Evolutionary conservation across 2,888 invertebrate genomes (phyloP), one percentile per base, ranked within the genome.

Genomic region (Synergus umbraculus): DNA sequence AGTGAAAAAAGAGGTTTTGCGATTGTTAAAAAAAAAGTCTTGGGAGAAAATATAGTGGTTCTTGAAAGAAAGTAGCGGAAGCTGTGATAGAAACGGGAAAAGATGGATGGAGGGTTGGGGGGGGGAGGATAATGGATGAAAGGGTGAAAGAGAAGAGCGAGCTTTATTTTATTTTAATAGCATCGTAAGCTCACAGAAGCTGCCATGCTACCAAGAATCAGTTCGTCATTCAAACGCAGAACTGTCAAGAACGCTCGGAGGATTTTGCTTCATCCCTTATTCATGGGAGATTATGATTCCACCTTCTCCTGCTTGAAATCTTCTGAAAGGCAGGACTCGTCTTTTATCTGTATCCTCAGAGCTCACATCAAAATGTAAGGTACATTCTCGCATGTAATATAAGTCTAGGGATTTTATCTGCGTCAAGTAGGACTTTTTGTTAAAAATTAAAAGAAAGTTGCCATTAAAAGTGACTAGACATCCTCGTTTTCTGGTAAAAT

Each of bases 141-240:
- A 84, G 78, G 77, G 41, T 54, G 60, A 76, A 76, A 64, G 69
- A 78, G 76, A 83, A 29, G 18, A 82, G 82, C 79, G 82, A 84
- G 85, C 86, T 90, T 90, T 90, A 90, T 90, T 89, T 90, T 87
- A 88, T 84, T 90, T 90, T 90, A 89, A 90, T 87, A 87, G 88
- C 87, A 85, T 86, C 83, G 86, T 88, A 88, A 90, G 88, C 87
- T 84, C 85, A 85, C 80, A 84, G 46, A 69, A 84, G 81, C 85
- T 78, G 73, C 76, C 29, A 82, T 83, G 79, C 84, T 85, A 86
- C 87, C 22, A 83, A 86, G 86, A 83, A 86, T 84, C 82, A 79
- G 83, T 83, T 83, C 86, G 87, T 87, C 87, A 87, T 86, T 89
- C 87, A 79, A 83, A 80, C 84, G 37, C 67, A 65, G 65, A 76